Evolutionary conservation across 2,113 vertebrate species (phyloP).

Genomic region (Cottus gobio): DNA sequence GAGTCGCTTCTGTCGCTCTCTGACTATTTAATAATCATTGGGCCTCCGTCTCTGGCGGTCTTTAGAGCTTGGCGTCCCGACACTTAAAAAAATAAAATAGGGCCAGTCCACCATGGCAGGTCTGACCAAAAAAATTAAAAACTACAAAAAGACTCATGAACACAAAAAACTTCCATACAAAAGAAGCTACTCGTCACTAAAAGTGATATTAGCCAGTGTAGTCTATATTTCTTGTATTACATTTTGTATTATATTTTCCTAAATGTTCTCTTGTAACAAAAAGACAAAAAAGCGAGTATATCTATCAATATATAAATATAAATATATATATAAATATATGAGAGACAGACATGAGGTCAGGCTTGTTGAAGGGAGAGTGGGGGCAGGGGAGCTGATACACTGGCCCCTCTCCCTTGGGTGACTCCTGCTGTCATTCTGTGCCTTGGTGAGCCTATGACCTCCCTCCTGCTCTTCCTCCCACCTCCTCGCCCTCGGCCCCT

Average conservation of each 20-base stretch:
- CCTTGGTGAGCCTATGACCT: conserved; percentile 92
- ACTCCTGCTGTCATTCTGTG: conserved; percentile 91
- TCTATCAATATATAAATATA: conserved; percentile 57
- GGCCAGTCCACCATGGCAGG: conserved; percentile 80
- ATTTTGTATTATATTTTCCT: conserved; percentile 99
- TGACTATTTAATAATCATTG: conserved; percentile 50
- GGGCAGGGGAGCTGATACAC: conserved; percentile 79
- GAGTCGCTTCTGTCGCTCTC: conserved; percentile 69
- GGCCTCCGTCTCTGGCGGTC: conserved; percentile 82
- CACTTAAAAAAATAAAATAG: conserved; percentile 61
- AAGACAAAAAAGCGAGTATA: conserved; percentile 79
- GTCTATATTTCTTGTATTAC: conserved; percentile 93
- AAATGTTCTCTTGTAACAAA: conserved; percentile 87
- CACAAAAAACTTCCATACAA: conserved; percentile 65
- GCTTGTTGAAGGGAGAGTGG: conserved; percentile 84
- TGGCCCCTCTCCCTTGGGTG: conserved; percentile 69
- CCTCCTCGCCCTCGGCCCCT: conserved; percentile 33
- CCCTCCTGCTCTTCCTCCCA: conserved; percentile 43
- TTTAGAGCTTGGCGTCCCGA: conserved; percentile 84
- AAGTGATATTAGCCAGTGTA: conserved; percentile 86
- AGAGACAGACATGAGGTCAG: conserved; percentile 71
- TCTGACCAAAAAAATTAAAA: conserved; percentile 77
- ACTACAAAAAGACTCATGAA: conserved; percentile 54
- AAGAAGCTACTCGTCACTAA: conserved; percentile 83
- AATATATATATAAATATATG: conserved; percentile 46